Evolutionary conservation across 2,113 vertebrate genomes (phyloP), one percentile per base, ranked within the genome.

Genomic region (Podilymbus podiceps): DNA sequence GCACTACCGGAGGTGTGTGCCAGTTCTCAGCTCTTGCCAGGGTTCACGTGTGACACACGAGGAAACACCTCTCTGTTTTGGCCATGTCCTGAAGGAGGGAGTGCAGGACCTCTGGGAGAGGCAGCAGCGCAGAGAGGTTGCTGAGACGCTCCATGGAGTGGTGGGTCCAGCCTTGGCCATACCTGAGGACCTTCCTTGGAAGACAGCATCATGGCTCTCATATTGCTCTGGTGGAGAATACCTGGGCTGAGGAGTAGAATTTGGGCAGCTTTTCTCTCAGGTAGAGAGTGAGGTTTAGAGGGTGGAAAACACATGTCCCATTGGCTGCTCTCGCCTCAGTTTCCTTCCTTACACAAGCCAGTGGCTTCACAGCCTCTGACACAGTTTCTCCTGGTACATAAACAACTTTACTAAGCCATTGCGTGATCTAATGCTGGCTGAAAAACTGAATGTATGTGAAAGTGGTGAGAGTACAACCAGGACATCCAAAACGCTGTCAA

Each of bases 171-270:
- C 58, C 30, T 69, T 52, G 71, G 33, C 22, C 22, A n/a, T 47
- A 31, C 10, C 8, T 31, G 25, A 82, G 28, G 50, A 38, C 22
- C 8, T 78, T 78, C 46, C 40, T 40, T 72, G 49, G 46, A 50
- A 35, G 24, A 33, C 24, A 67, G 8, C 6, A 33, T 55, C 3
- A 2, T 40, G 31, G 15, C 9, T 19, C 24, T 58, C 0, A 0
- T 5, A 1, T 14, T 59, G 31, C 47, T 93, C n/a, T 69, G 31
- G 22, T 69, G 64, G 19, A 85, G 28, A 22, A 60, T 15, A 22
- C 8, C 10, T 42, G 59, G 64, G 31, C 47, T 63, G 66, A 84
- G 19, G 14, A 47, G 31, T 33, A 77, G 60, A 78, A 17, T 49
- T 64, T 52, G 59, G 46, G 19, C 20, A 35, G 6, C 31, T 69